Base-by-base conservation (phyloP, 1,140 invertebrate genomes). In the Penaeus indicus region DNA sequence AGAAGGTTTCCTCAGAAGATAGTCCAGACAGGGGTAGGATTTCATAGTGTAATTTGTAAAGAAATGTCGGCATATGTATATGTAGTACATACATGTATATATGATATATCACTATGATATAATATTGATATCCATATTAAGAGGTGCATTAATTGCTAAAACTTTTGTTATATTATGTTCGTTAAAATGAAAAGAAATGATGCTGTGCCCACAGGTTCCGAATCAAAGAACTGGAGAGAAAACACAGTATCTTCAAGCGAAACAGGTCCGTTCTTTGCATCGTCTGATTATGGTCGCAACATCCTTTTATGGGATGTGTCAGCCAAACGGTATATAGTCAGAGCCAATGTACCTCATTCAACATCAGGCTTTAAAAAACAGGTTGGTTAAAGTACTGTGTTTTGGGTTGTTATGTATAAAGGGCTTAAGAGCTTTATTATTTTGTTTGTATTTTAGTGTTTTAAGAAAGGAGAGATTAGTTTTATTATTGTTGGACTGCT, bases 251-350 rank as follows among this genome's bases (percentile, higher is more conserved):
- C 27, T 25, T 16, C 77, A 42, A 72, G 25, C 8, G 63, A 21
- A 38, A 19, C 60, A 0, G 87, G 90, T 13, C 90, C 84, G 7
- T 90, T 75, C 62, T 89, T 90, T 67, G 90, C 79, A 18, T 89
- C 90, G 0, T 89, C 90, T n/a, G 90, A 90, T 72, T 81, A 85
- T 69, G 86, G 84, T 3, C 83, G 90, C 38, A 89, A 83, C 69
- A 64, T 90, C 62, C 75, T 89, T 4, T 19, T 90, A 64, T 90
- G 90, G 90, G 87, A 90, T 61, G n/a, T 90, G 10, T 63, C 77
- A 4, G 69, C 83, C 38, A 88, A 81, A n/a, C 81, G 87, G 42
- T 90, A 89, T 67, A 62, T 90, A 10, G 64, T 47, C 84, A 86
- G 72, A 75, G 64, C 77, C 1, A 82, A 63, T 25, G 77, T 89